These are phyloP conservation scores for Poeciliopsis occidentalis DNA, from an alignment of 2,113 vertebrate species.

Conservation along the genomic window DNA sequence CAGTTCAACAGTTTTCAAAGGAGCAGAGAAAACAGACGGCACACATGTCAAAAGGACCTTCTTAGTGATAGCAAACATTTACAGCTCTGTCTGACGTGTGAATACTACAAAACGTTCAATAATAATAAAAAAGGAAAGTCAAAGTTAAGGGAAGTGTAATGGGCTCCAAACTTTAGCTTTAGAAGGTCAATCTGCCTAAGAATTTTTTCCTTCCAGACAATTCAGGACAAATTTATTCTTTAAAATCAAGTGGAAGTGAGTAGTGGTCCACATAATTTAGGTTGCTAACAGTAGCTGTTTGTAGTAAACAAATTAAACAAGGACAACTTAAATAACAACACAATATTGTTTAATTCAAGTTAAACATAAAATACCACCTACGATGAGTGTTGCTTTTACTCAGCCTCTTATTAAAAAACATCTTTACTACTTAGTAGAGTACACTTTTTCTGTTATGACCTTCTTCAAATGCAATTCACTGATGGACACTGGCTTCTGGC, in stretches of 20 bases:
- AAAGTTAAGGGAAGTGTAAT: not conserved
- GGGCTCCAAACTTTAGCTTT: not conserved
- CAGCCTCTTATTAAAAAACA: not conserved
- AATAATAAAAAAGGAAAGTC: not conserved
- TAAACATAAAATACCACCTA: not conserved
- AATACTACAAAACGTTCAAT: not conserved
- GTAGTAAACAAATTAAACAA: not conserved
- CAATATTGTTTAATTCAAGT: not conserved
- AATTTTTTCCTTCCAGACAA: not conserved
- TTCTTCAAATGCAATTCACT: not conserved
- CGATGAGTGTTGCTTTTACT: not conserved
- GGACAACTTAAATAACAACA: not conserved
- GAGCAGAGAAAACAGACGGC: not conserved
- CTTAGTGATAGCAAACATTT: not conserved
- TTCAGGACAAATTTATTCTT: not conserved
- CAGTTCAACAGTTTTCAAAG: not conserved
- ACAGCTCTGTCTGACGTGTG: not conserved
- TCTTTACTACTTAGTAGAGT: not conserved
- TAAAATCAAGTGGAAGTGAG: not conserved
- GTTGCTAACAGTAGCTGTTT: not conserved
- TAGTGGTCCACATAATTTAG: not conserved
- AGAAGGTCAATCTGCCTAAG: not conserved
- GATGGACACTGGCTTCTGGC: not conserved
- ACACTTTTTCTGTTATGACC: not conserved
- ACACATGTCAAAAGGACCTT: not conserved